Evolutionary conservation across 1,140 invertebrate species (phyloP), one percentile per base, ranked within the genome.

Genomic region (Halesus radiatus): DNA sequence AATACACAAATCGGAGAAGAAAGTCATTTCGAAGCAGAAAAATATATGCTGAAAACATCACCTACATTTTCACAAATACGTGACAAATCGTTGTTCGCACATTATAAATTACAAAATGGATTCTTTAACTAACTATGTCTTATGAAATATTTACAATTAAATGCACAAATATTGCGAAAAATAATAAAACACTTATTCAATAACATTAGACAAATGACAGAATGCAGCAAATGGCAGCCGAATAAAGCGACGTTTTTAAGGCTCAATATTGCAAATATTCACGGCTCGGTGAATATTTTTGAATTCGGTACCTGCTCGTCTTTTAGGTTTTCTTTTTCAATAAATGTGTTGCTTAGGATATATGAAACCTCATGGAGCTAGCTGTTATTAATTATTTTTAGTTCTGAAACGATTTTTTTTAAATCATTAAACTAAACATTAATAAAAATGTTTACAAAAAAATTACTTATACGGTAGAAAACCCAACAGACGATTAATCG

Each of bases 151-250:
- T 64, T 79, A 62, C 53, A 73, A 62, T 75, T 79, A 79, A 79
- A 74, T 79, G 68, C 78, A 79, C 68, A 79, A 79, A 75, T 74
- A 79, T 79, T 79, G 54, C 70, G 70, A 81, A 78, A 86, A 86
- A 85, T 85, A 85, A 84, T 88, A 88, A 87, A 85, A 85, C 87
- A 85, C 85, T 87, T 87, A 87, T 86, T 80, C 74, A 89, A 88
- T 88, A 88, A 89, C 87, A 89, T 89, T 85, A 86, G 88, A 88
- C 85, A 85, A 87, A 87, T 89, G 87, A 89, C 88, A 88, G 87
- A 88, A 85, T 80, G 86, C 85, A 88, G 86, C 86, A 88, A 88
- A 88, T 88, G 87, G 87, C 85, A 86, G 85, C 81, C 84, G 84
- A 84, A 81, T 83, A 85, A 85, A 86, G 86, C 74, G 76, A 83